Evolutionary conservation across 2,797 vertebrate genomes (phyloP).

Genomic region (Urocyon cinereoargenteus): DNA sequence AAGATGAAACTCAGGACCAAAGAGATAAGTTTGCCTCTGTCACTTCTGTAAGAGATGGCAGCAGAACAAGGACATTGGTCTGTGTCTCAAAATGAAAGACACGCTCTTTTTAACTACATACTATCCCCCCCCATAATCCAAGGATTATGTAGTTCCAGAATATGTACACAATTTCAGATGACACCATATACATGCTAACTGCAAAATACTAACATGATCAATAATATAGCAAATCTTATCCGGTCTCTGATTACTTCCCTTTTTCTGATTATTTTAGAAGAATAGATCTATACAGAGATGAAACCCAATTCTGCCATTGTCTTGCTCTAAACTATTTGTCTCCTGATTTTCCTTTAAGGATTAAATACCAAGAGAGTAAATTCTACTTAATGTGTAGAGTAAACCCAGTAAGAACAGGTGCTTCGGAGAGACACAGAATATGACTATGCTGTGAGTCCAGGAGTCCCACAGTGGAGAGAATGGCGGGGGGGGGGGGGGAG

Average conservation of each 20-base stretch:
- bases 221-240: not conserved
- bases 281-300: not conserved
- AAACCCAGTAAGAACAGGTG: not conserved
- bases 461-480: not conserved
- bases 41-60: not conserved
- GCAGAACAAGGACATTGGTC: not conserved
- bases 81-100: not conserved
- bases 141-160: not conserved
- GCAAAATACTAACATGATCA: not conserved
- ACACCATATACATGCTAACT: not conserved
- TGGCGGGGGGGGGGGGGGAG: not conserved
- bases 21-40: not conserved
- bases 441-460: too few relatives aligned
- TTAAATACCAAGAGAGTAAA: not conserved
- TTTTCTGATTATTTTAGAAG: not conserved
- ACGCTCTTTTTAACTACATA: not conserved
- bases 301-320: not conserved
- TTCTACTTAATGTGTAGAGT: not conserved
- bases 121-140: not conserved
- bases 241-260: not conserved
- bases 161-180: not conserved
- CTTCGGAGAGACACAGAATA: not conserved
- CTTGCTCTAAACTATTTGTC: not conserved
- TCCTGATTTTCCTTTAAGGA: constrained; percentile 2
- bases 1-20: not conserved